Percentiles rank a stretch among this genome's conserved stretches.
These are phyloP conservation scores for Andrena praecox DNA, from an alignment of 2,888 invertebrate genomes.

Conservation along the genomic window DNA sequence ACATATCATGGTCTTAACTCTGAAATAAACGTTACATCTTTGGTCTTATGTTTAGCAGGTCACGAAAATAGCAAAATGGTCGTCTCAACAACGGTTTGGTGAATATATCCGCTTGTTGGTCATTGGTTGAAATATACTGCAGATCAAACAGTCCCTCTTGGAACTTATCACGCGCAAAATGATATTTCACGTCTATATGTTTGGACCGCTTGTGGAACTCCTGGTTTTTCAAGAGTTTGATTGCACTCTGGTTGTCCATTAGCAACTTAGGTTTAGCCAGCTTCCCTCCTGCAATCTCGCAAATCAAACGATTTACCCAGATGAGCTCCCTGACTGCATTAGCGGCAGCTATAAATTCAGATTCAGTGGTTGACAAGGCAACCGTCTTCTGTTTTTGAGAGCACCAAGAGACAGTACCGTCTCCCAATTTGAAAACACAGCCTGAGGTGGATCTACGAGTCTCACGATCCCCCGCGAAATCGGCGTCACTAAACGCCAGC, in stretches of 20 bases:
- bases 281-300: background rate
- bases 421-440: background rate
- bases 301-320: background rate
- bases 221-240: background rate
- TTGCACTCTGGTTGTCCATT: background rate
- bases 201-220: background rate
- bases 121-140: background rate
- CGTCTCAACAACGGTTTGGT: background rate
- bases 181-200: background rate
- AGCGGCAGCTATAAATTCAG: conserved; percentile 1
- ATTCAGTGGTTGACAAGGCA: background rate
- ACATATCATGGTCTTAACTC: too few relatives aligned
- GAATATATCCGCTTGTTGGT: background rate
- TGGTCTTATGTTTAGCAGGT: too few relatives aligned
- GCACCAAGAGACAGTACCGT: background rate
- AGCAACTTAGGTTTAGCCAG: background rate
- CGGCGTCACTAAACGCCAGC: background rate
- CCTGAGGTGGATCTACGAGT: background rate
- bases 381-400: background rate
- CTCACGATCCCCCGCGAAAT: background rate
- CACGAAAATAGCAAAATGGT: too few relatives aligned
- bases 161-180: background rate
- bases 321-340: background rate
- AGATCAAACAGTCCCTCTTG: background rate
- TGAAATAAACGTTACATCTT: too few relatives aligned